phyloP scores from a whole-genome alignment of 2,888 invertebrate species.

The Ormyrus labotus region DNA sequence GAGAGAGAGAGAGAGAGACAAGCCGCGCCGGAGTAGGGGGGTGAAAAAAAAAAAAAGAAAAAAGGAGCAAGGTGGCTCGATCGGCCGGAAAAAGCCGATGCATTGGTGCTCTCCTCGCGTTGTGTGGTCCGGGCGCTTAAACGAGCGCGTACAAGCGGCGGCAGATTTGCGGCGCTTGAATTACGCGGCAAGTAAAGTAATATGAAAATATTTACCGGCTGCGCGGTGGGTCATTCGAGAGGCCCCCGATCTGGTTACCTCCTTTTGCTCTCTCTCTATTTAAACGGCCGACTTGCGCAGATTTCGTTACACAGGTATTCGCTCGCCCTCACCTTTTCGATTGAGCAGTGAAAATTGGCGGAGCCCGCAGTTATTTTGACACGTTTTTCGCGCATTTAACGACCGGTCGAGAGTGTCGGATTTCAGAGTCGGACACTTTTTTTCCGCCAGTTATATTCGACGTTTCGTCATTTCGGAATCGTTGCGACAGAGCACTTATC shows the following conservation, averaged over 20 bases:
- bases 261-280: constrained; percentile 56
- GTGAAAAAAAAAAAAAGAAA: no score
- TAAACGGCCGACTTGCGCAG: constrained; percentile 39
- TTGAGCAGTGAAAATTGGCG: no score
- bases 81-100: constrained; percentile 53
- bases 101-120: constrained; percentile 20
- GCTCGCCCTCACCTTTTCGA: no score
- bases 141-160: constrained; percentile 15
- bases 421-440: background rate
- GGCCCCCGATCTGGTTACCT: constrained; percentile 72
- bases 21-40: background rate
- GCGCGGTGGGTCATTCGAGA: constrained; percentile 72
- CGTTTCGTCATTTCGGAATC: no score
- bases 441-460: background rate
- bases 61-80: constrained; percentile 24
- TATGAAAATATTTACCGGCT: constrained; percentile 75
- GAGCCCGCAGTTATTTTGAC: no score
- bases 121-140: constrained; percentile 10
- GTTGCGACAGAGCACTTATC: no score
- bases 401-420: no score
- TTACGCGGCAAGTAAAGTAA: constrained; percentile 71
- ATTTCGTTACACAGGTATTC: constrained; percentile 42
- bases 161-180: constrained; percentile 70
- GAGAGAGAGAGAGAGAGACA: background rate
- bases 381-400: no score